These are phyloP conservation scores for Muschampia plurimacula DNA, from an alignment of 2,888 invertebrate species.

Conservation along the genomic window DNA sequence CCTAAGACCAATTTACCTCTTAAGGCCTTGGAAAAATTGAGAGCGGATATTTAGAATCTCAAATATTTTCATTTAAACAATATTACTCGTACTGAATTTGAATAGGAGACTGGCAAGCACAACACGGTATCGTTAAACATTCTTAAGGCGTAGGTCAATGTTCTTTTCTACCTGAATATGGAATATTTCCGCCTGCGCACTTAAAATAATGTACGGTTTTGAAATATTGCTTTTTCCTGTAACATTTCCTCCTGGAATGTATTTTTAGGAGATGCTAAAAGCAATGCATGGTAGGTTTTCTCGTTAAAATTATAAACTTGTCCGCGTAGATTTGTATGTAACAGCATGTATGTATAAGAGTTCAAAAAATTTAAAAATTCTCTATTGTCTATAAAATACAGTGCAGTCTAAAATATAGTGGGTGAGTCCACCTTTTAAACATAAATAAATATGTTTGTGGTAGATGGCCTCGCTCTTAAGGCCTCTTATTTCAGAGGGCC, in stretches of 20 bases:
- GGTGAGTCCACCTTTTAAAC: too few relatives aligned
- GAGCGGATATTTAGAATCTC: too few relatives aligned
- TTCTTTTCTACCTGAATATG: constrained; percentile 40
- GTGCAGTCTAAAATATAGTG: too few relatives aligned
- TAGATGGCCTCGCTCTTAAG: too few relatives aligned
- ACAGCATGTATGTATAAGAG: constrained; percentile 9
- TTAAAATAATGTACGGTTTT: constrained; percentile 46
- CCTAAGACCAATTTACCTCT: too few relatives aligned
- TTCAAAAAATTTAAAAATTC: too few relatives aligned
- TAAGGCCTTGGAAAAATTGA: too few relatives aligned
- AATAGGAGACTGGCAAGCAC: neutral
- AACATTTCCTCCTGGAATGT: constrained; percentile 37
- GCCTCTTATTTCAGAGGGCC: too few relatives aligned
- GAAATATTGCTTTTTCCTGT: constrained; percentile 46
- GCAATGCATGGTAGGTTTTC: constrained; percentile 16
- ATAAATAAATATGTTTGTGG: too few relatives aligned
- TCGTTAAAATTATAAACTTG: constrained; percentile 16
- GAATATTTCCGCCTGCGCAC: constrained; percentile 38
- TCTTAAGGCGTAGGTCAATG: neutral
- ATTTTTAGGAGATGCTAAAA: constrained; percentile 29
- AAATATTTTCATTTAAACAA: neutral
- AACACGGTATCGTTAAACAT: neutral
- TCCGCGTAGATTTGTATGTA: constrained; percentile 8
- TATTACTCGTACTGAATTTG: neutral
- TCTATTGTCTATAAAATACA: neutral